phyloP scores from a whole-genome alignment of 2,797 vertebrate genomes.

The Erpetoichthys calabaricus region DNA sequence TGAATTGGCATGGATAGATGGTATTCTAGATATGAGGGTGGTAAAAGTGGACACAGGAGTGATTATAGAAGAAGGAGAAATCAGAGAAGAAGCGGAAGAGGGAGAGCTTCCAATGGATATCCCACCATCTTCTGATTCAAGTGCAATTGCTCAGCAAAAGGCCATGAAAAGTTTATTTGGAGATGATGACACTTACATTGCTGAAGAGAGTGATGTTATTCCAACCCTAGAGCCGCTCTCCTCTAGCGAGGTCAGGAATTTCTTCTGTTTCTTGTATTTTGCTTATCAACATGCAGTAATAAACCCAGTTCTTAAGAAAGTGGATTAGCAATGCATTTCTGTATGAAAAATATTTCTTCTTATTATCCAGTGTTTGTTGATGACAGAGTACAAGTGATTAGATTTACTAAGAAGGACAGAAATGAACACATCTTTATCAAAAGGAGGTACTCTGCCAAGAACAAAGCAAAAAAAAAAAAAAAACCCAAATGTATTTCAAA shows the following conservation, averaged over 20 bases:
- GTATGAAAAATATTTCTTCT: too few relatives aligned
- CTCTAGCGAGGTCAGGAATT: constrained; percentile 59
- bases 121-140: constrained; percentile 48
- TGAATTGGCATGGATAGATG: constrained; percentile 92
- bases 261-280: neutral
- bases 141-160: constrained; percentile 62
- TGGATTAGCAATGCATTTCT: too few relatives aligned
- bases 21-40: constrained; percentile 91
- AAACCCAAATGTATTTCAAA: too few relatives aligned
- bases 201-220: constrained; percentile 88
- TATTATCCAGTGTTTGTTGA: too few relatives aligned
- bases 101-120: constrained; percentile 67
- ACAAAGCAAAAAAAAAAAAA: too few relatives aligned
- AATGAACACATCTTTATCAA: too few relatives aligned
- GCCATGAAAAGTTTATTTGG: constrained; percentile 86
- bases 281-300: neutral
- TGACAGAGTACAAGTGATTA: too few relatives aligned
- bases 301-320: too few relatives aligned
- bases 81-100: constrained; percentile 71
- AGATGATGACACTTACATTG: constrained; percentile 80
- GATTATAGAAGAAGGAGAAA: constrained; percentile 75
- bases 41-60: constrained; percentile 93
- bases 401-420: too few relatives aligned
- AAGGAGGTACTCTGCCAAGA: too few relatives aligned
- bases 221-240: constrained; percentile 89